phyloP scores from a whole-genome alignment of 2,888 invertebrate species.

The Tipula vernalis region DNA sequence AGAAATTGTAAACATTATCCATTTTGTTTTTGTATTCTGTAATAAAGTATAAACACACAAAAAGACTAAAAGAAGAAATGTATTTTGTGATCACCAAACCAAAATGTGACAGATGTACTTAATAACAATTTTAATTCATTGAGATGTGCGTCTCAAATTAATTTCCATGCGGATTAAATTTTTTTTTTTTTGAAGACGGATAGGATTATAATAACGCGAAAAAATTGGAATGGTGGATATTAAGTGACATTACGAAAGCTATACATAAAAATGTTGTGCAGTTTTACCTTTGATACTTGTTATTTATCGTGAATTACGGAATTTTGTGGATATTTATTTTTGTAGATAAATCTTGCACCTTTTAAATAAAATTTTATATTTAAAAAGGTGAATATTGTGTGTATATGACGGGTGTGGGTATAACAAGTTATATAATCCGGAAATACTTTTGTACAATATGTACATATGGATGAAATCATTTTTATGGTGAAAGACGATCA shows the following conservation, averaged over 20 bases:
- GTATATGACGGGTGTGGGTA: not conserved
- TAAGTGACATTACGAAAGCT: not conserved
- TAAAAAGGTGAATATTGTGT: not conserved
- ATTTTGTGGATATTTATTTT: not conserved
- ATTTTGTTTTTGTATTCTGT: not conserved
- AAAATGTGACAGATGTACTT: not conserved
- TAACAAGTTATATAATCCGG: not conserved
- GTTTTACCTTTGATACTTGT: not conserved
- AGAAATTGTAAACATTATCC: not conserved
- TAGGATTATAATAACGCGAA: not conserved
- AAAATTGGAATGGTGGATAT: not conserved
- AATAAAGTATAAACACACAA: not conserved
- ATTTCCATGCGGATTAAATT: not conserved
- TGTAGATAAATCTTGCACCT: not conserved
- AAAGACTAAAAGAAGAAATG: not conserved
- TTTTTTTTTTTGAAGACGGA: not conserved
- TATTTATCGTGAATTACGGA: not conserved
- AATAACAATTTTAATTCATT: not conserved
- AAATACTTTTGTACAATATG: not conserved
- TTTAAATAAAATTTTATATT: not conserved
- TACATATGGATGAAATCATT: not conserved
- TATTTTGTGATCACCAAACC: not conserved
- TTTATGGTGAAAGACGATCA: not conserved
- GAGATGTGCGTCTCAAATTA: not conserved
- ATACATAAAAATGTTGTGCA: not conserved